Evolutionary conservation across 92 coral and sea anemone species (phyloP), one percentile per base, ranked within the genome.

Genomic region (Phenganax subtilis): DNA sequence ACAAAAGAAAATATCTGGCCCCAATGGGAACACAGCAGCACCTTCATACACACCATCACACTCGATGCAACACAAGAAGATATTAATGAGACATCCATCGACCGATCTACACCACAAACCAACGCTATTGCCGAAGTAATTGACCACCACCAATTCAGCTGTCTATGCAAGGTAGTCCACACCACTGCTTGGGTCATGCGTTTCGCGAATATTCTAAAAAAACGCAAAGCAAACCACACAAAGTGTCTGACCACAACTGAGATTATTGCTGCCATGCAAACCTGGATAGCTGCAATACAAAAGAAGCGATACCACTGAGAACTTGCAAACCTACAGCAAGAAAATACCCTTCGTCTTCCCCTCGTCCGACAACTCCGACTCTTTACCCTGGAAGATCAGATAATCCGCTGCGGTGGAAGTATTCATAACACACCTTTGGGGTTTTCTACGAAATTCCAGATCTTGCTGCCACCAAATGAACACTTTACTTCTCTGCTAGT

Each of bases 331-430:
- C 76, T 71, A 20, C 54, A 71, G 8, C 52, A 71, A 11, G 30
- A 10, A 11, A 71, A 27, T 10, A 53, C 55, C 54, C 12, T 55
- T 37, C 54, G 76, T 10, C 54, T 71, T 12, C 76, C 12, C 54
- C 54, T 71, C 15, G 76, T 71, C 51, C 30, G 70, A 8, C 76
- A 71, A 71, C 54, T 71, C n/a, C 54, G 76, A 47, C 76, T 71
- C 10, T 71, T 71, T 52, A 27, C 37, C 27, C 54, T 37, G 3
- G 54, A 71, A 47, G 30, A 71, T 53, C 27, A 12, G 52, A 71
- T 59, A 14, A 59, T 59, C 25, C 65, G 65, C 65, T 59, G 65
- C 25, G 65, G 65, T 59, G 65, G 65, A 20, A 59, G 65, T 12
- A 71, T 71, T 37, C 54, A 71, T 52, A 71, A 71, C 15, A 55